A percentile compares a stretch with the other conserved stretches of the same genome.
Conservation (phyloP, 2,113 vertebrate species). For the Otis tarda region DNA sequence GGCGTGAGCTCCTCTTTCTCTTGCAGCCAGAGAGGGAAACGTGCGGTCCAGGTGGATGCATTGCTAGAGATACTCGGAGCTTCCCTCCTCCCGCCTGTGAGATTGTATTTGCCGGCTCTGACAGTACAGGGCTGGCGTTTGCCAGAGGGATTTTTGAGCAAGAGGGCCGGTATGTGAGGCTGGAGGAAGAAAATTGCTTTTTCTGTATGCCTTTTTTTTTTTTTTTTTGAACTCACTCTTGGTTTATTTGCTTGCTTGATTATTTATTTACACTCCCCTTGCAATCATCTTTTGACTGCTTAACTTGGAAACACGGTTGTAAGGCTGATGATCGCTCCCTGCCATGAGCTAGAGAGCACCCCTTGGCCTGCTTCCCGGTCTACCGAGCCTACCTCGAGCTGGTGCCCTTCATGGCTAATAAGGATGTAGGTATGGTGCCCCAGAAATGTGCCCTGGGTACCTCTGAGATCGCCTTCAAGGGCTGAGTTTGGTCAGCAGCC, state of each 20-base stretch:
- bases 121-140: background rate
- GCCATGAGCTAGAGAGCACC: background rate
- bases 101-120: background rate
- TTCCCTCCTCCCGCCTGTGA: background rate
- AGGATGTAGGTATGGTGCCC: background rate
- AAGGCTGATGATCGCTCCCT: background rate
- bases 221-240: background rate
- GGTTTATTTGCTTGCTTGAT: background rate
- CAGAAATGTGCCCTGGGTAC: background rate
- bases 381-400: background rate
- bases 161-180: background rate
- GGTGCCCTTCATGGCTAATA: background rate
- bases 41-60: background rate
- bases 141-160: background rate
- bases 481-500: background rate
- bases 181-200: background rate
- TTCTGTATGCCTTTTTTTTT: background rate
- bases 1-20: background rate
- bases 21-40: background rate
- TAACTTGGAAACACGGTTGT: conserved; percentile 49
- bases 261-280: background rate
- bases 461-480: background rate
- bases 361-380: background rate
- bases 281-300: background rate
- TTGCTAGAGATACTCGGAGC: background rate